phyloP scores from a whole-genome alignment of 2,888 invertebrate species.

The Parochlus steinenii region DNA sequence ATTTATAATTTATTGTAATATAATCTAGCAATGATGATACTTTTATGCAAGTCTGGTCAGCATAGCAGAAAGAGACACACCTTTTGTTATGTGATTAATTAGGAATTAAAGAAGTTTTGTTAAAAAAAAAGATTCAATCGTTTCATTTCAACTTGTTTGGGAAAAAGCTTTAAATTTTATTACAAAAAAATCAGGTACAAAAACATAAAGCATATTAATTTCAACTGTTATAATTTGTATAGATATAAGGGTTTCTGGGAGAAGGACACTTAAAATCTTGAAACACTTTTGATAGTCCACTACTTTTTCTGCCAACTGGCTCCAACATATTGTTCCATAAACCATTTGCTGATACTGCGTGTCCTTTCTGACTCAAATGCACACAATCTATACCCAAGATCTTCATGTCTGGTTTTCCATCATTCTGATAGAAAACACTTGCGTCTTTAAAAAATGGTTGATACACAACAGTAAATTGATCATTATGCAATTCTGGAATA shows the following conservation, averaged over 20 bases:
- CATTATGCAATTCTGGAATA: slow-evolving; percentile 14
- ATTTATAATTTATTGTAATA: no score
- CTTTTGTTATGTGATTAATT: no score
- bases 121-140: no score
- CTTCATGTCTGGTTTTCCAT: slow-evolving; percentile 13
- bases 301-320: slow-evolving; percentile 31
- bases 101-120: no score
- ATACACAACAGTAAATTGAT: slow-evolving; percentile 15
- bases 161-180: no score
- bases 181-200: no score
- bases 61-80: no score
- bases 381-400: slow-evolving; percentile 17
- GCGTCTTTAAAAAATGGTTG: slow-evolving; percentile 15
- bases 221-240: slow-evolving; percentile 19
- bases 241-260: slow-evolving; percentile 30
- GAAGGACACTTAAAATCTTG: slow-evolving; percentile 32
- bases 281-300: slow-evolving; percentile 22
- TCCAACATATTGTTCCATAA: slow-evolving; percentile 38
- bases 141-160: no score
- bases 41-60: no score
- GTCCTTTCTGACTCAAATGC: slow-evolving; percentile 13
- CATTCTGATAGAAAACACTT: slow-evolving; percentile 11
- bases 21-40: no score
- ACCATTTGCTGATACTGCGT: slow-evolving; percentile 25
- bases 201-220: not conserved